Percentiles rank a stretch among this genome's conserved stretches.
These are phyloP conservation scores for Centropristis striata DNA, from an alignment of 2,113 vertebrate species.

Conservation along the genomic window DNA sequence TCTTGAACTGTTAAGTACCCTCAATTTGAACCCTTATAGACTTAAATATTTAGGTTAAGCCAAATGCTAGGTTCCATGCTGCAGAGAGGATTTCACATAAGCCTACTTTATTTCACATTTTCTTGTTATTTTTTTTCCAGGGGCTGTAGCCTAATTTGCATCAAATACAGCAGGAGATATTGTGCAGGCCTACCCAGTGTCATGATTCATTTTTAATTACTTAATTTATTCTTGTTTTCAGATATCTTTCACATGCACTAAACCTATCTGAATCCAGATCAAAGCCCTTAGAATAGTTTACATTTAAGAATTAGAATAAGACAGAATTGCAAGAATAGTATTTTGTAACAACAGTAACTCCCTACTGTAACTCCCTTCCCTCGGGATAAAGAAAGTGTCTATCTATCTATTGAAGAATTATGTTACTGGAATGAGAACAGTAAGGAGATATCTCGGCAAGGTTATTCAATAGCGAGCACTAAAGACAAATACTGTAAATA, in stretches of 20 bases:
- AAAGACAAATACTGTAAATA: background rate
- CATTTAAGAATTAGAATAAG: too few relatives aligned
- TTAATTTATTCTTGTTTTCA: conserved; percentile 13
- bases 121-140: background rate
- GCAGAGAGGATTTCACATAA: conserved; percentile 27
- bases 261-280: background rate
- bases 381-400: too few relatives aligned
- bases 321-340: background rate
- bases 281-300: background rate
- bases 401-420: too few relatives aligned
- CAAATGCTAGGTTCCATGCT: background rate
- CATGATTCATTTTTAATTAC: background rate
- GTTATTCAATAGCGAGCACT: background rate
- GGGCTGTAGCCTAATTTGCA: conserved; percentile 10
- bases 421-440: conserved; percentile 3
- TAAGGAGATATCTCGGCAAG: background rate
- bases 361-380: too few relatives aligned
- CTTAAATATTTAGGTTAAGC: conserved; percentile 48
- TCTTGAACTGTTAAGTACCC: conserved; percentile 10
- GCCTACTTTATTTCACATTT: conserved; percentile 36
- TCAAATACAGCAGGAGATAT: background rate
- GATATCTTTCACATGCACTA: background rate
- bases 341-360: background rate
- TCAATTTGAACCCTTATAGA: conserved; percentile 28
- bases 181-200: background rate